These are phyloP conservation scores for Oreocharis arfaki DNA, from an alignment of 2,113 vertebrate species.

Conservation along the genomic window DNA sequence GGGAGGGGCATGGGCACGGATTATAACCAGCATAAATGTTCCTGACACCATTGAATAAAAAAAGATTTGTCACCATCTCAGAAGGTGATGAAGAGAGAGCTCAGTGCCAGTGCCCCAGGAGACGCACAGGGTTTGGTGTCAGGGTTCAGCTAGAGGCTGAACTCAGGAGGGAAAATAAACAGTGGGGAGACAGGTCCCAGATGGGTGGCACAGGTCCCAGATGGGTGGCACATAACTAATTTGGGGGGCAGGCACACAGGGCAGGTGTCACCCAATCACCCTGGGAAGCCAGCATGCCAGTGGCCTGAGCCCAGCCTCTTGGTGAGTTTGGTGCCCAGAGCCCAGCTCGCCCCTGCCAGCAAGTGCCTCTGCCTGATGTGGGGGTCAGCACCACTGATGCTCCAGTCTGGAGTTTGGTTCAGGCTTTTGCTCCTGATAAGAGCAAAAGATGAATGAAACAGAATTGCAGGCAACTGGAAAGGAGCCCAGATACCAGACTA, in stretches of 20 bases:
- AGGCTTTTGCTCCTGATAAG: not conserved
- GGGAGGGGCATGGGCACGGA: not conserved
- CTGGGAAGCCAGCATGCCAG: not conserved
- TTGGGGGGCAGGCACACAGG: not conserved
- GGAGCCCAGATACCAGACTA: not conserved
- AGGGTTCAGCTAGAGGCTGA: not conserved
- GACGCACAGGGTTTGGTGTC: not conserved
- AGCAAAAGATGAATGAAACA: not conserved
- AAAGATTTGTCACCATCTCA: conserved; percentile 2
- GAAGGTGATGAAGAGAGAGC: not conserved
- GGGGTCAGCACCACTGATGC: not conserved
- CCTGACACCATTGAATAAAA: not conserved
- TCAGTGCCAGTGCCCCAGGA: not conserved
- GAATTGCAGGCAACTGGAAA: not conserved
- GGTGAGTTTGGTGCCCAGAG: rapidly evolving
- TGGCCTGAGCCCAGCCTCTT: rapidly evolving
- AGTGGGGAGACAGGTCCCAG: not conserved
- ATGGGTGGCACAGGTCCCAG: not conserved
- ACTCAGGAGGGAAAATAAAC: not conserved
- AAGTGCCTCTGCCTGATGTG: not conserved
- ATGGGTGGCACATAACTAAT: not conserved
- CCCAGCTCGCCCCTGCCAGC: rapidly evolving
- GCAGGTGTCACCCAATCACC: not conserved
- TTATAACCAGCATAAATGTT: not conserved
- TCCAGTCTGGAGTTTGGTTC: not conserved